Evolutionary conservation across 2,888 invertebrate genomes (phyloP).

Genomic region (Blastobasis lacticolella): DNA sequence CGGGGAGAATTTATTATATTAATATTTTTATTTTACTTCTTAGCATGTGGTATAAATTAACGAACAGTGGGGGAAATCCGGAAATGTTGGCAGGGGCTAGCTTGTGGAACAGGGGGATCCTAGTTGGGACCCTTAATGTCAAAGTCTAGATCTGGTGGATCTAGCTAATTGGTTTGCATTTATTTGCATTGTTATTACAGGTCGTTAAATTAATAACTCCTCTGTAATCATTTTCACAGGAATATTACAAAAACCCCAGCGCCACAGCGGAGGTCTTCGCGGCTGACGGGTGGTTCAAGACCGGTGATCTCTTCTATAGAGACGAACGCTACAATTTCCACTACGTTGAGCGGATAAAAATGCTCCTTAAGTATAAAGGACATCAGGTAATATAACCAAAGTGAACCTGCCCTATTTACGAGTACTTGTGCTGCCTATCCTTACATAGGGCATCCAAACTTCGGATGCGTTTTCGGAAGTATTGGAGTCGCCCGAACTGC

Average conservation of each 20-base stretch:
- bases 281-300: slow-evolving; percentile 63
- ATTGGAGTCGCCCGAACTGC: background rate
- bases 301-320: slow-evolving; percentile 66
- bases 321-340: slow-evolving; percentile 63
- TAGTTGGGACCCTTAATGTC: background rate
- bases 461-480: background rate
- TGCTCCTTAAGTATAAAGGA: slow-evolving; percentile 63
- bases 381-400: slow-evolving; percentile 44
- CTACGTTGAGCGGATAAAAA: slow-evolving; percentile 67
- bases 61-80: too few species aligned
- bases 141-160: background rate
- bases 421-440: too few species aligned
- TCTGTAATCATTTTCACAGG: slow-evolving; percentile 22
- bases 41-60: background rate
- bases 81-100: too few species aligned
- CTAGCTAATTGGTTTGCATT: background rate
- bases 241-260: slow-evolving; percentile 53
- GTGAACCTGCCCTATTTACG: too few species aligned
- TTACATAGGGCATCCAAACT: background rate
- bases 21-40: background rate
- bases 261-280: slow-evolving; percentile 55
- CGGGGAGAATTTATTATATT: background rate
- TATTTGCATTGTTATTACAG: background rate
- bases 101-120: background rate
- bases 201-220: background rate